Evolutionary conservation across 2,888 invertebrate genomes (phyloP).

Genomic region (Sabellastarte sp.): DNA sequence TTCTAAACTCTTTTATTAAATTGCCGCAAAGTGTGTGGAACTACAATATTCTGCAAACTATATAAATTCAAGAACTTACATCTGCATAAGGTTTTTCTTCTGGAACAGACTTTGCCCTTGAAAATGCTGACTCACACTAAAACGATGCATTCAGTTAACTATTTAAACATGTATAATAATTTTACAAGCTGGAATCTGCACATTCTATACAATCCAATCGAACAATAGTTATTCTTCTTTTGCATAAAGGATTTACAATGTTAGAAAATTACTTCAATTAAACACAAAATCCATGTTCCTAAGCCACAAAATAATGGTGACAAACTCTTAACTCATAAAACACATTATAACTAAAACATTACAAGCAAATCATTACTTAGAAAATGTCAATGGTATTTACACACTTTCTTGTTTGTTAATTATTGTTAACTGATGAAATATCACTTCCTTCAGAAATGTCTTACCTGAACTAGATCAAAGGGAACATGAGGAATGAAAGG

Average conservation of each 20-base stretch:
- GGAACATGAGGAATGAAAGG: slow-evolving; percentile 58
- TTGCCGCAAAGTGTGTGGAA: neutral
- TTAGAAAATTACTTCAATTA: neutral
- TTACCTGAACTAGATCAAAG: slow-evolving; percentile 48
- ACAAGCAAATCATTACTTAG: no score
- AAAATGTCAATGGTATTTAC: no score
- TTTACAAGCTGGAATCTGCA: no score
- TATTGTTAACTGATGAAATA: no score
- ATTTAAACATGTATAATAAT: no score
- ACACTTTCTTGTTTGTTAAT: no score
- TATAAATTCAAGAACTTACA: slow-evolving; percentile 60
- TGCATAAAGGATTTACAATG: neutral
- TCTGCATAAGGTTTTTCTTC: slow-evolving; percentile 85
- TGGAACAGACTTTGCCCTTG: slow-evolving; percentile 75
- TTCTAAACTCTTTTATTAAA: neutral
- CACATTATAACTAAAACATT: no score
- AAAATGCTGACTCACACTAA: slow-evolving; percentile 82
- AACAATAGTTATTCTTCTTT: neutral
- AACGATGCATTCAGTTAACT: no score
- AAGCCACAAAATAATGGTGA: no score
- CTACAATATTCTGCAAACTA: neutral
- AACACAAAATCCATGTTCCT: no score
- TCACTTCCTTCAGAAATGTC: no score
- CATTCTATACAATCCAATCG: slow-evolving; percentile 2
- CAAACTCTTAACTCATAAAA: no score